Percentiles rank a stretch among this genome's conserved stretches.
phyloP scores from a whole-genome alignment of 1,140 invertebrate species.

The Branchinecta lynchi region DNA sequence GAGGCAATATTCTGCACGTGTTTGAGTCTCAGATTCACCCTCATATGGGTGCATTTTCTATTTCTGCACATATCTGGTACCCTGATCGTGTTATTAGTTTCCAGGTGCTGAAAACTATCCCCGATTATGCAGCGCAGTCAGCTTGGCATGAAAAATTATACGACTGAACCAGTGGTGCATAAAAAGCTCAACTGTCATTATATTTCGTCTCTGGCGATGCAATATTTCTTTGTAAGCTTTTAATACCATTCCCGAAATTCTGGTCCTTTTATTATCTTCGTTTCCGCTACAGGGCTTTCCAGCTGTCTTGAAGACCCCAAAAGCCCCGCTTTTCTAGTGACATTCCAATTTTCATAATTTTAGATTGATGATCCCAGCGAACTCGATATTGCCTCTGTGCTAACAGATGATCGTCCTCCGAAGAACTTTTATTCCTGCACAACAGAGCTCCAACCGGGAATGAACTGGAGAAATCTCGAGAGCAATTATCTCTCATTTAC shows the following conservation, averaged over 20 bases:
- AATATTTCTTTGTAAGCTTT: too few species aligned
- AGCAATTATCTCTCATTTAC: conserved; percentile 75
- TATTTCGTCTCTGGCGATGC: too few species aligned
- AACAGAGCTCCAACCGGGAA: conserved; percentile 58
- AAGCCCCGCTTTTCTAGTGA: neutral
- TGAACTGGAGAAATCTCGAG: conserved; percentile 37
- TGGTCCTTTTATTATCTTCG: conserved; percentile 7
- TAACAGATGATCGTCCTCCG: conserved; percentile 59
- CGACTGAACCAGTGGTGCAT: too few species aligned
- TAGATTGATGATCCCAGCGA: conserved; percentile 75
- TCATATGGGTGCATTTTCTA: too few species aligned
- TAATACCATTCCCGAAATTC: neutral
- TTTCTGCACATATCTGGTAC: too few species aligned
- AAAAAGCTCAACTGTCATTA: too few species aligned
- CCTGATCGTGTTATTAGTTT: too few species aligned
- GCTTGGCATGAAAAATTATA: too few species aligned
- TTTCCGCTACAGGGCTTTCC: neutral
- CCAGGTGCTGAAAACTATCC: too few species aligned
- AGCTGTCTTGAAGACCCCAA: neutral
- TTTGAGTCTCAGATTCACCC: too few species aligned
- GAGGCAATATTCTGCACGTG: too few species aligned
- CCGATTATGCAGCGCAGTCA: too few species aligned
- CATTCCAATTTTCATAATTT: conserved; percentile 18
- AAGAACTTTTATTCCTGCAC: conserved; percentile 69
- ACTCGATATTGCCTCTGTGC: conserved; percentile 54